phyloP scores from a whole-genome alignment of 2,113 vertebrate genomes.

The Leptobrachium ailaonicum region DNA sequence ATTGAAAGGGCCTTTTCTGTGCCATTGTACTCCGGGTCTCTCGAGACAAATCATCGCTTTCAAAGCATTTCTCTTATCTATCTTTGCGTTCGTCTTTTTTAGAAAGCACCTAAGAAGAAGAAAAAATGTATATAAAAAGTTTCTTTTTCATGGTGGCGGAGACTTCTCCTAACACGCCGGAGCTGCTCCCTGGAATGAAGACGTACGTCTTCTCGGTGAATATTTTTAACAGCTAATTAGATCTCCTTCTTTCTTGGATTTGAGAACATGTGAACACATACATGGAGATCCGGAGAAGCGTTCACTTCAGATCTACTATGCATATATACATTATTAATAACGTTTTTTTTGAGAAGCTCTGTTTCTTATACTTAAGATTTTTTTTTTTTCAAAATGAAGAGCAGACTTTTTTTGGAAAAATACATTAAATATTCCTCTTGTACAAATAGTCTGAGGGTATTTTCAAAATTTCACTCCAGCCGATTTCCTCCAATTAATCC shows the following conservation, averaged over 20 bases:
- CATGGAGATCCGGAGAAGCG: background rate
- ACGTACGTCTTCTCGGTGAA: conserved; percentile 30
- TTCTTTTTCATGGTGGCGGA: conserved; percentile 21
- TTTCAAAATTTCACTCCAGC: no score
- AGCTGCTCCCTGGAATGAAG: conserved; percentile 1
- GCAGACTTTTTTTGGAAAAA: no score
- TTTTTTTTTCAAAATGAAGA: no score
- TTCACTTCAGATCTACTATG: no score
- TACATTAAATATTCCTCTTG: no score
- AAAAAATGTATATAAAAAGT: no score
- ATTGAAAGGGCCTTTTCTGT: conserved; percentile 39
- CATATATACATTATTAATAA: no score
- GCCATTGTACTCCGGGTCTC: conserved; percentile 41
- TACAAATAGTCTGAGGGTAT: no score
- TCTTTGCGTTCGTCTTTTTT: conserved; percentile 36
- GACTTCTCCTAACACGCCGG: conserved; percentile 5
- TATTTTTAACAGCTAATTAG: conserved; percentile 21
- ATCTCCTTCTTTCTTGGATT: conserved; percentile 10
- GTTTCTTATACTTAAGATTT: no score
- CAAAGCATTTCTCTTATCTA: conserved; percentile 49
- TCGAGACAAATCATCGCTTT: conserved; percentile 50
- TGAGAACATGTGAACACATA: conserved; percentile 4
- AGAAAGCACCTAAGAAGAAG: conserved; percentile 28
- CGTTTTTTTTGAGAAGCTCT: no score
- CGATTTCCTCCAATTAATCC: no score